Evolutionary conservation across 2,797 vertebrate species (phyloP).

Genomic region (Ambastaia sidthimunki): DNA sequence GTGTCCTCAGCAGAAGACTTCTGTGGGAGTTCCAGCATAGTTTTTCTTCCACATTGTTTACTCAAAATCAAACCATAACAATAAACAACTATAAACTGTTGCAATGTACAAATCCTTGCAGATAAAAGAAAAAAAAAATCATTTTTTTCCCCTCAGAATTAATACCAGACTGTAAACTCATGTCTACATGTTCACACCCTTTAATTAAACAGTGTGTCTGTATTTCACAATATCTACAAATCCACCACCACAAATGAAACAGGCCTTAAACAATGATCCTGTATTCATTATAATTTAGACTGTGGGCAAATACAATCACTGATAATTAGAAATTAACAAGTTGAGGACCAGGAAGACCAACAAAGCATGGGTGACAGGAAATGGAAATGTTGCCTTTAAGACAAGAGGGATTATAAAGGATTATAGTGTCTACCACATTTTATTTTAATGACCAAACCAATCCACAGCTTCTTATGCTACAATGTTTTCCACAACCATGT

Average conservation of each 20-base stretch:
- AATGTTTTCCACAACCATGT: neutral
- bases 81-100: neutral
- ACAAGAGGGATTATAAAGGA: slow-evolving; percentile 35
- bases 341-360: slow-evolving; percentile 1
- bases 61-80: slow-evolving; percentile 10
- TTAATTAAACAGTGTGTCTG: slow-evolving; percentile 18
- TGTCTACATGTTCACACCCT: neutral
- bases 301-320: slow-evolving; percentile 8
- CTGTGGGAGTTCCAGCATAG: neutral
- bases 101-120: neutral
- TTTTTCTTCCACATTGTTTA: no score
- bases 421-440: slow-evolving; percentile 17
- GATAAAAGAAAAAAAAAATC: slow-evolving; percentile 1
- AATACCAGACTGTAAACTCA: neutral
- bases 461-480: no score
- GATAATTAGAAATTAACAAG: slow-evolving; percentile 45
- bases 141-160: slow-evolving; percentile 11
- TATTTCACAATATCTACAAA: neutral
- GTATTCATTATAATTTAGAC: neutral
- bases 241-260: neutral
- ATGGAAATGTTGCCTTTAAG: slow-evolving; percentile 31
- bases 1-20: slow-evolving; percentile 20
- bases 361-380: neutral
- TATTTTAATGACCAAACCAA: slow-evolving; percentile 8
- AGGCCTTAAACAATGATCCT: slow-evolving; percentile 1